Base-by-base conservation (phyloP, 2,113 vertebrate genomes). In the Odocoileus hemionus region DNA sequence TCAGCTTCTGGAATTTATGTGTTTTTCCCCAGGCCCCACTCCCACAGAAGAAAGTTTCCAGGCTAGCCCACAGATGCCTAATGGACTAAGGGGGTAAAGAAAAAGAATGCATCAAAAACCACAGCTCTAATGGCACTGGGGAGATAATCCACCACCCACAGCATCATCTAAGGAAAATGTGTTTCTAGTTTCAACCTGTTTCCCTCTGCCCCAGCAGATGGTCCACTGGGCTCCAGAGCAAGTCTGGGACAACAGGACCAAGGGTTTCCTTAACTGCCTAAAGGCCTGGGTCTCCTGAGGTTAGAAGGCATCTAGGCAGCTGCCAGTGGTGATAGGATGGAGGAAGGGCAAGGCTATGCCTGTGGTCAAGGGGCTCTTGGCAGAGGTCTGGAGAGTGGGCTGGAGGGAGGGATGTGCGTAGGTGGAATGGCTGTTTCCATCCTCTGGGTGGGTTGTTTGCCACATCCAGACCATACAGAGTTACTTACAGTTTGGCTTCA, bases 291-390 rank as follows among this genome's bases (percentile, higher is more conserved):
- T 90, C 79, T 83, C 86, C 89, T n/a, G 67, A 79, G 43, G 61
- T 64, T 90, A 54, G 52, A 52, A 79, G 94, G 74, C 91, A 70
- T 39, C 39, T 92, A 55, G 39, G 52, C 45, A 30, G 91, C 85
- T n/a, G 45, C 57, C 88, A 74, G 57, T n/a, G 15, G 57, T 76
- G 19, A 43, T 7, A 36, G 21, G 23, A 17, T 60, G 33, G 57
- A 76, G 67, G 43, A 36, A 93, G 55, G 55, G 58, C 1, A 25
- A 79, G 74, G 83, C 83, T 88, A 23, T 47, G 74, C 57, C 50
- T 93, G 87, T 61, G 89, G 67, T 86, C 92, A 67, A 91, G 92
- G 89, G 86, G 57, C 86, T 85, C 76, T 74, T 76, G 89, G 92
- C 89, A 95, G 83, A 94, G 47, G 36, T 76, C 94, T 67, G 54